Conservation (phyloP, 1,140 invertebrate genomes). For the honey bee (Apis mellifera) region Amel_HAv3.1 CM009931.2:10094501-10095000, state of each 20-base stretch:
- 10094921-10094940: not conserved
- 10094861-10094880: slow-evolving; percentile 27
- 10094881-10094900: slow-evolving; percentile 1
- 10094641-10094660: not conserved
- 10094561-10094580: not conserved
- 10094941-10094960: not conserved
- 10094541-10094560: too few species aligned
- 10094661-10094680: not conserved
- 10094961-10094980: not conserved
- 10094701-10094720: not conserved
- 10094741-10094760: slow-evolving; percentile 26
- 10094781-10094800: slow-evolving; percentile 33
- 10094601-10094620: not conserved
- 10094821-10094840: slow-evolving; percentile 13
- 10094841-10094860: slow-evolving; percentile 15
- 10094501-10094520: too few species aligned
- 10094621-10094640: not conserved
- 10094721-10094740: slow-evolving; percentile 8
- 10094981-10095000: too few species aligned
- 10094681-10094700: not conserved
- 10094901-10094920: too few species aligned
- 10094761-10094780: slow-evolving; percentile 8
- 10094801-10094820: slow-evolving; percentile 35
- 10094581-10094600: not conserved
- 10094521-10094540: too few species aligned